phyloP scores from a whole-genome alignment of 2,888 invertebrate species.

The Emesis russula region DNA sequence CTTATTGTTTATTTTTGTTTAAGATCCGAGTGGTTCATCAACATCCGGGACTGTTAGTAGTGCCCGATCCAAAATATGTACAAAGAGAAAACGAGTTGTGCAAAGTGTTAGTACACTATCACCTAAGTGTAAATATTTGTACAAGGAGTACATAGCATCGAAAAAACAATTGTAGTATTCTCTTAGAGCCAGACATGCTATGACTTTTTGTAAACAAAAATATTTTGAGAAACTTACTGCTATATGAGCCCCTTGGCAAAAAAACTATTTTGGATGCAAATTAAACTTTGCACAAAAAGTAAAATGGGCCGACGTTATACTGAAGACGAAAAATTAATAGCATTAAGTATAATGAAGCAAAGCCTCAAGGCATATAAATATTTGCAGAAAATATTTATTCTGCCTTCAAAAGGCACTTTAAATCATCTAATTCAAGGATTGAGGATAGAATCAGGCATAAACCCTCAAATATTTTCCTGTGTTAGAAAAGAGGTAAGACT shows the following conservation, averaged over 20 bases:
- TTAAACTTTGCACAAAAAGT: conserved; percentile 19
- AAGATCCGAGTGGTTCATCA: too few species aligned
- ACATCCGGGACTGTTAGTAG: too few species aligned
- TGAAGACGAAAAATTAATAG: conserved; percentile 32
- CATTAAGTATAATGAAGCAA: conserved; percentile 34
- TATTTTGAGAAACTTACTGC: conserved; percentile 42
- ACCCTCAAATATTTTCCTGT: conserved; percentile 2
- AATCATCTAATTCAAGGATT: conserved; percentile 19
- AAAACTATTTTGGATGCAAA: conserved; percentile 43
- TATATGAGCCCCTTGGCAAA: conserved; percentile 49
- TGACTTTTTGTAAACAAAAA: conserved; percentile 37
- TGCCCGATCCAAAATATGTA: too few species aligned
- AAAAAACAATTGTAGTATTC: conserved; percentile 21
- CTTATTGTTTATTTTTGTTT: too few species aligned
- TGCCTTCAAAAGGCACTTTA: conserved; percentile 26
- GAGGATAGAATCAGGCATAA: conserved; percentile 23
- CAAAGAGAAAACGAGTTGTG: too few species aligned
- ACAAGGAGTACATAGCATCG: conserved; percentile 34
- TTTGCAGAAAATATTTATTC: conserved; percentile 36
- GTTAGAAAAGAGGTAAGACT: conserved; percentile 17
- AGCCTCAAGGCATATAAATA: conserved; percentile 32
- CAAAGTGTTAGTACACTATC: neutral
- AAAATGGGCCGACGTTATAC: conserved; percentile 25
- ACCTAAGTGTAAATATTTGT: conserved; percentile 47
- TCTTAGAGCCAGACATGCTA: conserved; percentile 19